These are phyloP conservation scores for Somateria mollissima DNA, from an alignment of 2,797 vertebrate genomes.

Conservation along the genomic window DNA sequence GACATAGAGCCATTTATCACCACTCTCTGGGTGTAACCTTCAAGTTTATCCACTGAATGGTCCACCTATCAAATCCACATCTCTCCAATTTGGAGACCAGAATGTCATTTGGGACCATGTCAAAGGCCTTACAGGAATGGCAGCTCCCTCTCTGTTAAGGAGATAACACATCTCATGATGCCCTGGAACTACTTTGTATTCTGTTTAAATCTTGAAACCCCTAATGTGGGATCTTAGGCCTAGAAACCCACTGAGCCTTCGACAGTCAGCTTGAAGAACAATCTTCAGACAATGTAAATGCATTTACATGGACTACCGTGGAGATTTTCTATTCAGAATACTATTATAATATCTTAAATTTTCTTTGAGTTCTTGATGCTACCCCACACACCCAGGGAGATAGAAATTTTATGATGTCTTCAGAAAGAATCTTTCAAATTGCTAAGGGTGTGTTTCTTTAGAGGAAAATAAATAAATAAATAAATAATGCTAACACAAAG, in stretches of 20 bases:
- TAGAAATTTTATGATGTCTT: neutral
- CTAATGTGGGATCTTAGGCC: neutral
- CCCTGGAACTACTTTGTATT: neutral
- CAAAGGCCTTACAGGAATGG: neutral
- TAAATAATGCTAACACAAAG: neutral
- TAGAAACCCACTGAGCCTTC: neutral
- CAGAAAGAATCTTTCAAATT: neutral
- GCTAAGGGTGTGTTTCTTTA: rapidly evolving
- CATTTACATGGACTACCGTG: neutral
- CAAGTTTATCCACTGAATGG: too few relatives aligned
- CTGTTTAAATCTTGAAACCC: neutral
- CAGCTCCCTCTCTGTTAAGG: neutral
- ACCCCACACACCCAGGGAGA: neutral
- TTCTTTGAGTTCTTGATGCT: neutral
- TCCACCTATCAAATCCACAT: too few relatives aligned
- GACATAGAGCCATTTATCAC: too few relatives aligned
- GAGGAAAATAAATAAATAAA: neutral
- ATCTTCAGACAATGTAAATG: neutral
- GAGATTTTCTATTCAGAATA: neutral
- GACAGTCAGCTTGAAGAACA: neutral
- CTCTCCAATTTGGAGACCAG: too few relatives aligned
- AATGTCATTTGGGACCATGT: too few relatives aligned
- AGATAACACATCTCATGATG: rapidly evolving
- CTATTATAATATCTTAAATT: neutral
- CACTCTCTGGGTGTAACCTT: too few relatives aligned